Evolutionary conservation across 2,113 vertebrate species (phyloP), one percentile per base, ranked within the genome.

Genomic region (Nycticebus coucang): DNA sequence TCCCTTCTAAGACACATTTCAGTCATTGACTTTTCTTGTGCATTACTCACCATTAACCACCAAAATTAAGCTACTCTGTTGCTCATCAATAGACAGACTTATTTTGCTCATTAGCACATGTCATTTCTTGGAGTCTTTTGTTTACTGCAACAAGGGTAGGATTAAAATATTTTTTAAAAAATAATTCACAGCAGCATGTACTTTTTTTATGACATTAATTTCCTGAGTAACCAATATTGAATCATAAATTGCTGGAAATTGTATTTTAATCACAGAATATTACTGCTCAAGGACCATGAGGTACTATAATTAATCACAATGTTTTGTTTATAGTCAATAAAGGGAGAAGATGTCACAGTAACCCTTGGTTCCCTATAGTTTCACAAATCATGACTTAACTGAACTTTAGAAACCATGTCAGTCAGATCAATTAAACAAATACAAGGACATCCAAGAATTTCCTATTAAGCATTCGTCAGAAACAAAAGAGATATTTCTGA

Each of bases 91-190:
- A 72, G 74, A 83, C 50, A 50, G 92, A 90, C 37, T 94, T 53
- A 33, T 83, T 94, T 96, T 97, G 35, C 53, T 82, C 57, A 1
- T 72, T 95, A 94, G 89, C 59, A 80, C 77, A 37, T 50, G 9
- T 10, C 12, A 92, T 83, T 83, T 80, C 72, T 21, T 60, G 13
- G 17, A 66, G 4, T 19, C 35, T 79, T 91, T 95, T 82, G 57
- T 82, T 97, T 35, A 88, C 7, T 22, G 66, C 45, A 91, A 82
- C 55, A 66, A 72, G 33, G 11, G 30, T 45, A 30, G 35, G 83
- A 83, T 86, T 95, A 93, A 94, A 93, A 68, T 91, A 64, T 74
- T 90, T 96, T 87, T 75, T 2, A 55, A 80, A 74, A 94, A 91
- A 72, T 82, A 75, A 95, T 91, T 19, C 4, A 69, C 0, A 22